Percentiles rank a stretch among this genome's conserved stretches.
phyloP scores from a whole-genome alignment of 2,113 vertebrate species.

The Otolemur garnettii region DNA sequence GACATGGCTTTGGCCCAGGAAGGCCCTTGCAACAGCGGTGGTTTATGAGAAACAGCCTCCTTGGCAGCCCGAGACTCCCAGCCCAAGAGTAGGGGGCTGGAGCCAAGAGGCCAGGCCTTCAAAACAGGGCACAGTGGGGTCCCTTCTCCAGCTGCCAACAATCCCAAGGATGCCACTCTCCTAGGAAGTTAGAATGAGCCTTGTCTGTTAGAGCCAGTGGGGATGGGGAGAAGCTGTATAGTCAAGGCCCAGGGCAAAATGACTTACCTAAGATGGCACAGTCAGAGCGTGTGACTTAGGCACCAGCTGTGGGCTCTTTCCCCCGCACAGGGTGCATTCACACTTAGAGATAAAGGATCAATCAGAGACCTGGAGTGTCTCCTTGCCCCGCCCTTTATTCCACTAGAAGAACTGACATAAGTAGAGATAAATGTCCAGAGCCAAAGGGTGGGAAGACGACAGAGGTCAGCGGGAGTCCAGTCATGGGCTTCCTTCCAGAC shows the following conservation, averaged over 20 bases:
- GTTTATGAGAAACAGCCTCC: conserved; percentile 14
- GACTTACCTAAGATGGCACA: not conserved
- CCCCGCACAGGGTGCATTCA: not conserved
- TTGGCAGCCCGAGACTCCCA: rapidly evolving
- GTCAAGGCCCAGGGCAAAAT: not conserved
- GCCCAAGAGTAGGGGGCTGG: not conserved
- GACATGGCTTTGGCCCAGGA: not conserved
- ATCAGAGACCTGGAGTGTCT: not conserved
- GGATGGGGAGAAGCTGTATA: not conserved
- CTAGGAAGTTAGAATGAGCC: not conserved
- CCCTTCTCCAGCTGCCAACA: not conserved
- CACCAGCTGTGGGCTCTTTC: not conserved
- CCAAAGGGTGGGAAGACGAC: not conserved
- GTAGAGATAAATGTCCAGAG: not conserved
- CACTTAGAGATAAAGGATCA: not conserved
- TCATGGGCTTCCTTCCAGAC: not conserved
- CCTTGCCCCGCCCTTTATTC: not conserved
- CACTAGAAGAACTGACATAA: not conserved
- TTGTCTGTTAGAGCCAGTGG: not conserved
- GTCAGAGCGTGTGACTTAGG: not conserved
- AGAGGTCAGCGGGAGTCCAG: not conserved
- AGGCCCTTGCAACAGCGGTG: not conserved
- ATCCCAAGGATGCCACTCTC: not conserved
- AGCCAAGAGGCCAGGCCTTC: not conserved
- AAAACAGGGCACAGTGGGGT: rapidly evolving